Percentiles rank a stretch among this genome's conserved stretches.
Evolutionary conservation across 2,888 invertebrate species (phyloP).

Genomic region (Itoplectis maculator): DNA sequence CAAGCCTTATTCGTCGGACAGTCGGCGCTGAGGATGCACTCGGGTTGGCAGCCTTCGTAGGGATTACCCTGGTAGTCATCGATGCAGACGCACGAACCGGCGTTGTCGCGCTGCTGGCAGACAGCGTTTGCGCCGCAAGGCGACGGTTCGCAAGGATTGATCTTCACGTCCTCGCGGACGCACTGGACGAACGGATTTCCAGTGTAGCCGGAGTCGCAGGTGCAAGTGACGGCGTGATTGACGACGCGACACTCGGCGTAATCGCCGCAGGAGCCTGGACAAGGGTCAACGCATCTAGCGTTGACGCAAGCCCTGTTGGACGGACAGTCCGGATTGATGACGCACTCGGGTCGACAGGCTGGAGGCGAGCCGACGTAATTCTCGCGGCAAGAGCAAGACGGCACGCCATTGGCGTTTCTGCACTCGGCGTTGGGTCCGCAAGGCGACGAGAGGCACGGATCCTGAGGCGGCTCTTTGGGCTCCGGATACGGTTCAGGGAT

Average conservation of each 20-base stretch:
- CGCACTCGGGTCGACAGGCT: slow-evolving; percentile 93
- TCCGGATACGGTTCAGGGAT: slow-evolving; percentile 83
- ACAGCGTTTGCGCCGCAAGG: slow-evolving; percentile 95
- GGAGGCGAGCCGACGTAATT: slow-evolving; percentile 92
- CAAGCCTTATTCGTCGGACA: slow-evolving; percentile 94
- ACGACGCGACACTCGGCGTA: slow-evolving; percentile 93
- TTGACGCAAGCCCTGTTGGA: slow-evolving; percentile 92
- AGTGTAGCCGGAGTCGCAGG: slow-evolving; percentile 90
- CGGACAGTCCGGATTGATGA: slow-evolving; percentile 93
- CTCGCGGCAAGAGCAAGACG: slow-evolving; percentile 91
- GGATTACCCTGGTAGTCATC: slow-evolving; percentile 94
- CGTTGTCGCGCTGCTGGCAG: slow-evolving; percentile 91
- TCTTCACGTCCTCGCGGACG: slow-evolving; percentile 86
- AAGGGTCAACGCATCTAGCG: slow-evolving; percentile 93
- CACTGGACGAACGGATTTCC: slow-evolving; percentile 95
- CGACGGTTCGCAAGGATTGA: slow-evolving; percentile 93
- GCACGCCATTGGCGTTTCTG: slow-evolving; percentile 87
- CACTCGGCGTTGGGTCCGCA: slow-evolving; percentile 94
- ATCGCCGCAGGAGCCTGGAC: slow-evolving; percentile 92
- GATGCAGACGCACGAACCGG: slow-evolving; percentile 92
- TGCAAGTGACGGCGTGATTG: slow-evolving; percentile 93
- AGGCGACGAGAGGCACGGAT: slow-evolving; percentile 91
- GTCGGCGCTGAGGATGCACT: slow-evolving; percentile 94
- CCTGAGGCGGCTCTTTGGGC: slow-evolving; percentile 81
- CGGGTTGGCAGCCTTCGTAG: slow-evolving; percentile 94